Evolutionary conservation across 2,888 invertebrate species (phyloP), one percentile per base, ranked within the genome.

Genomic region (Meiosimyza platycephala): DNA sequence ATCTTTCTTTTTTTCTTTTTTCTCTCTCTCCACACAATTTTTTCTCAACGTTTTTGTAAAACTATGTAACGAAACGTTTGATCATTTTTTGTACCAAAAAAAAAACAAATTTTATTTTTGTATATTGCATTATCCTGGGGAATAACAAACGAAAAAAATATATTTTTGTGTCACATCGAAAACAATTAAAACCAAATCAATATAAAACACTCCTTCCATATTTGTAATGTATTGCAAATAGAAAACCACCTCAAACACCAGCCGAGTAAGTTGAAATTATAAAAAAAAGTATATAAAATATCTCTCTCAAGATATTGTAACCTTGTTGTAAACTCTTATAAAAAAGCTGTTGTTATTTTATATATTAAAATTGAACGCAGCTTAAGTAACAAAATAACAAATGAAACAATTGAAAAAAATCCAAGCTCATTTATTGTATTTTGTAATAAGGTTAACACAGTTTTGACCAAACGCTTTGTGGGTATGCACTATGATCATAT

Each of bases 211-310:
- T 72, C 70, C 66, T 72, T 74, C 79, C 76, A 75, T 71, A 72
- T 72, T 62, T 79, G 79, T 79, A 76, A 80, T 80, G 82, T 81
- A 80, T 80, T 81, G 82, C 83, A 76, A 74, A 82, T 83, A 85
- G 85, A 85, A 85, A 86, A 85, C 83, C 85, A 84, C 85, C 85
- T 85, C 85, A 85, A 82, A 85, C 85, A 85, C 85, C 85, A 85
- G 85, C 86, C 86, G 85, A 85, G 85, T 85, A 85, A 85, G 85
- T 85, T 57, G 51, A 73, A 69, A 74, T 40, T 40, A 75, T 51
- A 62, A 48, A 51, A 48, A 67, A 72, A 60, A 60, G 57, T 47
- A 6, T 52, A 66, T 69, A 54, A 67, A 69, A 50, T 18, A n/a
- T 15, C 16, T 50, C 7, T 13, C 16, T 18, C 22, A 50, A 50